phyloP scores from a whole-genome alignment of 2,888 invertebrate species.

The Perdita meconis region DNA sequence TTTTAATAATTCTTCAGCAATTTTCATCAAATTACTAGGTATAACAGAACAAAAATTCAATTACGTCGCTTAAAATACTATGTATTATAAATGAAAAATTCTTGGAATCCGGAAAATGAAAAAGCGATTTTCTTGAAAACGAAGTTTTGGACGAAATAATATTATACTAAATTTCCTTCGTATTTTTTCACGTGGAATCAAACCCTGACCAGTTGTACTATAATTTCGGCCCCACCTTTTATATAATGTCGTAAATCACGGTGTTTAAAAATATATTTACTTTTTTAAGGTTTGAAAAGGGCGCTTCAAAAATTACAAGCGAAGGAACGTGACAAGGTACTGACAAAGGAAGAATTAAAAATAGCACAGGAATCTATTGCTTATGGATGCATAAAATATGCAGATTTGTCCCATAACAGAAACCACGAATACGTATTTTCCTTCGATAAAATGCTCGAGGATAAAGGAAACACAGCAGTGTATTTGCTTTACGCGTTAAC shows the following conservation, averaged over 20 bases:
- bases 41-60: too few species aligned
- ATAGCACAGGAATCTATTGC: constrained; percentile 96
- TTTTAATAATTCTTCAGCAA: too few species aligned
- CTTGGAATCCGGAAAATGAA: too few species aligned
- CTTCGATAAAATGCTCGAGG: constrained; percentile 99
- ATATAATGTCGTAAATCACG: not conserved
- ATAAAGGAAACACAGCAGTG: constrained; percentile 99
- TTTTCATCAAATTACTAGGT: too few species aligned
- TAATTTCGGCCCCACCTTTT: too few species aligned
- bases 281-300: constrained; percentile 87
- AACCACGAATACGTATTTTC: constrained; percentile 98
- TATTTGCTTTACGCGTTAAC: constrained; percentile 98
- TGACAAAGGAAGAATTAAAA: constrained; percentile 92
- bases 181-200: too few species aligned
- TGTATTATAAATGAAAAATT: too few species aligned
- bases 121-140: too few species aligned
- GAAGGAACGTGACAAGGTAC: constrained; percentile 93
- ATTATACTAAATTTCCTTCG: too few species aligned
- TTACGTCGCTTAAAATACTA: too few species aligned
- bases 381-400: constrained; percentile 99
- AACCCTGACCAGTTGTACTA: too few species aligned
- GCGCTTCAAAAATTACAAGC: constrained; percentile 93
- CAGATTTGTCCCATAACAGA: constrained; percentile 97
- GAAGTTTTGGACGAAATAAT: too few species aligned
- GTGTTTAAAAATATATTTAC: not conserved